Base-by-base conservation (phyloP, 2,113 vertebrate species). In the Alectura lathami region DNA sequence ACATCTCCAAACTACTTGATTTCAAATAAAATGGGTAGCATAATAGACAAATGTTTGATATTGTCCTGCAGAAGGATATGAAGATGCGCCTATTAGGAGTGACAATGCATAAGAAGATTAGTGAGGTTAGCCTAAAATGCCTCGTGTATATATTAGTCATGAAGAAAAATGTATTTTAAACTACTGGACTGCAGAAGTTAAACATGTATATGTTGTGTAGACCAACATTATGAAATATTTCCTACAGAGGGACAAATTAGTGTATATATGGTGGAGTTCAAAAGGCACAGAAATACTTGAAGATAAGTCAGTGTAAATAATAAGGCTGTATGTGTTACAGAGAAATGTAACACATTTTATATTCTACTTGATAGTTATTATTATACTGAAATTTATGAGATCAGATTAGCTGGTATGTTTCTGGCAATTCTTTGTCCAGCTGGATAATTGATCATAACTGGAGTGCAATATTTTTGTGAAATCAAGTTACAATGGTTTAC, bases 61-160 rank as follows among this genome's bases (percentile, higher is more conserved):
- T n/a, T 87, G 48, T 84, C 51, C 66, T 82, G 84, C 20, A n/a
- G 56, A 64, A 64, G 53, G 23, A 64, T 82, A 91, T 91, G 36
- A 91, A 92, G 54, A 47, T 79, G 72, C 3, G 8, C 62, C 26
- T 91, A 13, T 85, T 91, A 83, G 21, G 48, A 88, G 62, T 73
- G 42, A 85, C 21, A 91, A 48, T 34, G 45, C 34, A 30, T 88
- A 83, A 95, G 66, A 84, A 64, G 78, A 95, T 89, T 62, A 91
- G 40, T 17, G 27, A 62, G 21, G 59, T 88, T 91, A 83, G 30
- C 60, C 62, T 91, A 63, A 91, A 95, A 91, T 50, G 30, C 3
- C 16, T 87, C 3, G 0, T 64, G n/a, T 62, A 51, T 36, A 3
- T 45, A 82, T 80, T 76, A 91, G 32, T 69, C 50, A 83, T 23